Evolutionary conservation across 2,113 vertebrate genomes (phyloP).

Genomic region (Eubucco bourcierii): DNA sequence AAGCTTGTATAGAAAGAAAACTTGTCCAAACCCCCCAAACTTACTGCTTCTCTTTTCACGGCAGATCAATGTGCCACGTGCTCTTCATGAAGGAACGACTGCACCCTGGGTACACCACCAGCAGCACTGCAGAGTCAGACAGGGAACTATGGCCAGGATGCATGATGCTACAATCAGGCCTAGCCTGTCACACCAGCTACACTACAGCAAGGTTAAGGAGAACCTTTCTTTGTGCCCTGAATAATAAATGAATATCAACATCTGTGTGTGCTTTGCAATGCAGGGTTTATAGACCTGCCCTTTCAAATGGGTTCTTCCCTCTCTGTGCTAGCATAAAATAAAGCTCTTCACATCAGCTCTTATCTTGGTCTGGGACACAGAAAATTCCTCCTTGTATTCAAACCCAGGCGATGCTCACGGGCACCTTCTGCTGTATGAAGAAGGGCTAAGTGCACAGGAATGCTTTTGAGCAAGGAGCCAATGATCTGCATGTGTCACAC

Average conservation of each 20-base stretch:
- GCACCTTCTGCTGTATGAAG: constrained; percentile 20
- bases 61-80: background rate
- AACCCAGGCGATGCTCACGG: constrained; percentile 31
- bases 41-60: background rate
- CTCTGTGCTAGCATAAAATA: constrained; percentile 4
- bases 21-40: background rate
- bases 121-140: background rate
- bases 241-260: constrained; percentile 31
- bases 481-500: background rate
- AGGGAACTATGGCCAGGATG: constrained; percentile 4
- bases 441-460: constrained; percentile 46
- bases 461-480: constrained; percentile 23
- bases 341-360: constrained; percentile 24
- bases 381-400: constrained; percentile 34
- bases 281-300: constrained; percentile 32
- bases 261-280: constrained; percentile 13
- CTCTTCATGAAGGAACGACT: background rate
- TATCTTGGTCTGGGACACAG: constrained; percentile 49
- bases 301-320: background rate
- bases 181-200: constrained; percentile 32
- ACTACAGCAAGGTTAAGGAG: constrained; percentile 13
- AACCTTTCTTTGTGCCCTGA: constrained; percentile 1
- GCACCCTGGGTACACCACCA: background rate
- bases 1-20: background rate
- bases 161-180: constrained; percentile 3